These are phyloP conservation scores for Ochlodes sylvanus DNA, from an alignment of 2,888 invertebrate genomes.

Conservation along the genomic window DNA sequence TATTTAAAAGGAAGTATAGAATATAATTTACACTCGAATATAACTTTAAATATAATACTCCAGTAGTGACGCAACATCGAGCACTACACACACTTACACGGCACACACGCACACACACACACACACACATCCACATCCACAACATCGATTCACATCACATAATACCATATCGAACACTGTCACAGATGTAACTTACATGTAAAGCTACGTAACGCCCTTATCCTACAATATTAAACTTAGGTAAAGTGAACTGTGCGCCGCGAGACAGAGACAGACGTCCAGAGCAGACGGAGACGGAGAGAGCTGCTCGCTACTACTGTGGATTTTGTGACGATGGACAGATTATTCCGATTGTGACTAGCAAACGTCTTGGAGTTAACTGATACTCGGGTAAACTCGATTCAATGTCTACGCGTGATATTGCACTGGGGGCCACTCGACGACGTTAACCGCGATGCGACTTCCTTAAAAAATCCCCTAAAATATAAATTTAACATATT, in stretches of 20 bases:
- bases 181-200: constrained; percentile 28
- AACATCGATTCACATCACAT: constrained; percentile 26
- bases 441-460: not conserved
- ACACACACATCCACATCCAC: constrained; percentile 33
- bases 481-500: constrained; percentile 19
- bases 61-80: constrained; percentile 21
- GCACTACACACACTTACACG: constrained; percentile 33
- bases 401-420: too few relatives aligned
- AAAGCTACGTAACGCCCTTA: constrained; percentile 11
- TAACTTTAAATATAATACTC: constrained; percentile 8
- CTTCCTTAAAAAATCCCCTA: constrained; percentile 10
- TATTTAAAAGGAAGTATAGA: constrained; percentile 15
- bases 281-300: not conserved
- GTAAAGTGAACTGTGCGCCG: not conserved
- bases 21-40: constrained; percentile 9
- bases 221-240: not conserved
- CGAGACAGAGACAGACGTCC: not conserved
- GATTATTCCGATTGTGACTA: constrained; percentile 33
- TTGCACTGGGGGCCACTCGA: too few relatives aligned
- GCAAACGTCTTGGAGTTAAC: not conserved
- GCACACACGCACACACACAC: constrained; percentile 36
- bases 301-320: not conserved
- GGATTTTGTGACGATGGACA: constrained; percentile 36
- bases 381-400: too few relatives aligned
- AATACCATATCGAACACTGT: constrained; percentile 19